Evolutionary conservation across 2,888 invertebrate genomes (phyloP), one percentile per base, ranked within the genome.

Genomic region (Liodrosophila aerea): DNA sequence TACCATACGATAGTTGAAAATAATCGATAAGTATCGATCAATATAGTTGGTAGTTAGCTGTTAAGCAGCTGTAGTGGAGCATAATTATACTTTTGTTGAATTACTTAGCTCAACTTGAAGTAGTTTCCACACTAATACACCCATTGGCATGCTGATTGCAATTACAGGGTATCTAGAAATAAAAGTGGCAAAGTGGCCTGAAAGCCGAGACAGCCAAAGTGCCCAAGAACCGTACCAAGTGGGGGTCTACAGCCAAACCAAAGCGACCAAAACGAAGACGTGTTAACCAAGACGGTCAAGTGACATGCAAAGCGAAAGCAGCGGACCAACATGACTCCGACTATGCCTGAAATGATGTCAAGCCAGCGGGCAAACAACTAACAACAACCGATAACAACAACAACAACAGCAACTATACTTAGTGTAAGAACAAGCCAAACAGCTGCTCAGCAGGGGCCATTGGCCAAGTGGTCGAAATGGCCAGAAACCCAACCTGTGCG

Each of bases 271-370:
- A 43, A 56, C 54, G 46, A 57, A 64, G 51, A 60, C 65, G 45
- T 62, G 66, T 62, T 66, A 54, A 44, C 53, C 70, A 70, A 66
- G 73, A 68, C 46, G 73, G 73, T 61, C 73, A 68, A 71, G 71
- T 71, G 71, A 81, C 78, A 82, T 73, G 70, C 70, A 69, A 71
- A 82, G 76, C 64, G 73, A 75, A 67, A 72, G 64, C 64, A 60
- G 57, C 49, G 47, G 49, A 29, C 13, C 58, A 82, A 75, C 76
- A 78, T 73, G 67, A 64, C n/a, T n/a, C n/a, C n/a, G n/a, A n/a
- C n/a, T n/a, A n/a, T n/a, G n/a, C n/a, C 71, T 57, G 58, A 73
- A 74, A 74, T 83, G 77, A 78, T 78, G 77, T 78, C 77, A 78
- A 80, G 77, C 71, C 82, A 76, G 76, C 75, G 75, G 82, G 52